Evolutionary conservation across 2,113 vertebrate species (phyloP), one percentile per base, ranked within the genome.

Genomic region (Siniperca chuatsi): DNA sequence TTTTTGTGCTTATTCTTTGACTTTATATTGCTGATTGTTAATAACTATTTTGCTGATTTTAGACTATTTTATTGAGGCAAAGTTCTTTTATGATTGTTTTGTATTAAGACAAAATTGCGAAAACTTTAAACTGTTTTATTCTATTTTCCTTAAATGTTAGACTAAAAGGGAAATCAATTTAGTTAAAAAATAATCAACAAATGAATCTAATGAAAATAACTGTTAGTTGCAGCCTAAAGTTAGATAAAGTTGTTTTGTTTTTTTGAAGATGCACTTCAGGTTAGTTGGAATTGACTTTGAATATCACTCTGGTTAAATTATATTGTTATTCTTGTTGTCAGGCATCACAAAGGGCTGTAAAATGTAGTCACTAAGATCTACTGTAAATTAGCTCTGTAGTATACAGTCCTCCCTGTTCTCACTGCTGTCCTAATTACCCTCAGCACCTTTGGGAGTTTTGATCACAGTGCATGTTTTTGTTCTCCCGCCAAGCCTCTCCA

Each of bases 381-480:
- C 60, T 77, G 69, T 66, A 58, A 46, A 21, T 35, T 15, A 42
- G 62, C 72, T 72, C 33, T 75, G 40, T 6, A 44, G 79, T 37
- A 40, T 42, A 79, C 74, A 79, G 60, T 75, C 50, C 44, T 44
- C 23, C 25, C 82, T 87, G 79, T 89, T 89, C 81, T 75, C 75
- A 35, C 61, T 65, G 61, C 46, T 71, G 9, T 70, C 57, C 72
- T 90, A 87, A 82, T 90, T 86, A 66, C 68, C 57, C 46, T 68
- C 52, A 29, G 75, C 40, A 80, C 87, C 87, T 83, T 69, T 72
- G 84, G 79, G 69, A 71, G 87, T 83, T 79, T 50, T 82, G 66
- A 82, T 81, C 65, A 87, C 85, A 83, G 71, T 73, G 70, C 54
- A 61, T 67, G 78, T 42, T 88, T 84, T 82, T 89, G 80, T 90